Percentiles rank a stretch among this genome's conserved stretches.
Conservation (phyloP, 64 coral and sea anemone genomes). For the Pocillopora verrucosa region DNA sequence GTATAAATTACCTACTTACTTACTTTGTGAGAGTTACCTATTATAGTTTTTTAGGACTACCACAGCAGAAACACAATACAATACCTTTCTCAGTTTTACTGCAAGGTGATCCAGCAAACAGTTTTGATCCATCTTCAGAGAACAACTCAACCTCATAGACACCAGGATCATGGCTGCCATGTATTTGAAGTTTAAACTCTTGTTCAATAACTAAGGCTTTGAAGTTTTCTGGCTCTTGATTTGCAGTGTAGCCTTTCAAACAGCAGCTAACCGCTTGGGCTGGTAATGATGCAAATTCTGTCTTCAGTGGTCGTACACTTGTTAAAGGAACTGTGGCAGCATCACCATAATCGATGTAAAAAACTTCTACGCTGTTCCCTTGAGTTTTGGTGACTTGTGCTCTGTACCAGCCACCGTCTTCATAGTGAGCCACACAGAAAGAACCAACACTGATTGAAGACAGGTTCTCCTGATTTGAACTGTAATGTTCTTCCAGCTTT, state of each 20-base stretch:
- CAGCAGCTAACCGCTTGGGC: slow-evolving; percentile 39
- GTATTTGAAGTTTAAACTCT: slow-evolving; percentile 8
- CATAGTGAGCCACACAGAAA: slow-evolving; percentile 69
- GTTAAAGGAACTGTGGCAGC: slow-evolving; percentile 5
- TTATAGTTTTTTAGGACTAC: not conserved
- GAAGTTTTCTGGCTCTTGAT: slow-evolving; percentile 22
- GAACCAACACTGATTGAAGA: slow-evolving; percentile 54
- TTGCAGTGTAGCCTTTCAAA: not conserved
- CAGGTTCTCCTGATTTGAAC: slow-evolving; percentile 36
- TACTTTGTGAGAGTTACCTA: too few species aligned
- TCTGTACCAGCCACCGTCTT: slow-evolving; percentile 14
- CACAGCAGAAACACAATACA: not conserved
- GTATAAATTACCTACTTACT: too few species aligned
- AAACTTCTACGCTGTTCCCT: slow-evolving; percentile 17
- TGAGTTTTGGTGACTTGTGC: not conserved
- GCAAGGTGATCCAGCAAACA: not conserved
- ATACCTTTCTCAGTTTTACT: not conserved
- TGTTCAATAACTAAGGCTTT: slow-evolving; percentile 58
- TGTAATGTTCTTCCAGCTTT: slow-evolving; percentile 63
- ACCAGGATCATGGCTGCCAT: too few species aligned
- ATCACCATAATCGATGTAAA: slow-evolving; percentile 50
- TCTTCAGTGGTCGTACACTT: slow-evolving; percentile 14
- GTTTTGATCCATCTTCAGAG: slow-evolving; percentile 17
- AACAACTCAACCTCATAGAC: slow-evolving; percentile 60
- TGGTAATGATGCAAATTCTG: slow-evolving; percentile 27